Conservation (phyloP, 2,888 invertebrate genomes). For the Spialia ferax region DNA sequence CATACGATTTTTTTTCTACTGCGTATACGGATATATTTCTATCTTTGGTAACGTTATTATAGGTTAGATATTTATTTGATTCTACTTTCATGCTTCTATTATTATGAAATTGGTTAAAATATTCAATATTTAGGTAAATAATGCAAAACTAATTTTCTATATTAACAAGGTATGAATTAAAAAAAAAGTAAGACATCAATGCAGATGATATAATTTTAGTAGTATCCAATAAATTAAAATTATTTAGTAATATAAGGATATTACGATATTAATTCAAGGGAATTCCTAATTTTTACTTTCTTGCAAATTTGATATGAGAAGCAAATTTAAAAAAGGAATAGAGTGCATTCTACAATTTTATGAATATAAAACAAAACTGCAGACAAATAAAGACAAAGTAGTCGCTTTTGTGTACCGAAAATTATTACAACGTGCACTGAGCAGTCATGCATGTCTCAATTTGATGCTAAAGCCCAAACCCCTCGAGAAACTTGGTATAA, state of each 20-base stretch:
- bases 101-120: too few species aligned
- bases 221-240: too few species aligned
- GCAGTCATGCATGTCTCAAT: conserved; percentile 15
- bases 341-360: not conserved
- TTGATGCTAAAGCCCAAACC: conserved; percentile 10
- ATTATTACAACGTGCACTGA: conserved; percentile 9
- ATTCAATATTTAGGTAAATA: too few species aligned
- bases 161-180: not conserved
- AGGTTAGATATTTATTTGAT: not conserved
- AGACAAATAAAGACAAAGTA: conserved; percentile 6
- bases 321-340: not conserved
- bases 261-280: too few species aligned
- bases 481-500: conserved; percentile 12
- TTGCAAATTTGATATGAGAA: too few species aligned
- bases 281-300: too few species aligned
- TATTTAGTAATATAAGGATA: too few species aligned
- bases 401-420: conserved; percentile 20
- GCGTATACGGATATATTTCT: not conserved
- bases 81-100: not conserved
- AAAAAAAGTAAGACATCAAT: not conserved
- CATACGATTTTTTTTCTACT: conserved; percentile 24
- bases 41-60: not conserved
- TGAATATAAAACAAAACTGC: not conserved
- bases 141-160: too few species aligned
- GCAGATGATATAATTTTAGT: too few species aligned